Evolutionary conservation across 2,797 vertebrate genomes (phyloP), one percentile per base, ranked within the genome.

Genomic region (Orestias chungarensis): DNA sequence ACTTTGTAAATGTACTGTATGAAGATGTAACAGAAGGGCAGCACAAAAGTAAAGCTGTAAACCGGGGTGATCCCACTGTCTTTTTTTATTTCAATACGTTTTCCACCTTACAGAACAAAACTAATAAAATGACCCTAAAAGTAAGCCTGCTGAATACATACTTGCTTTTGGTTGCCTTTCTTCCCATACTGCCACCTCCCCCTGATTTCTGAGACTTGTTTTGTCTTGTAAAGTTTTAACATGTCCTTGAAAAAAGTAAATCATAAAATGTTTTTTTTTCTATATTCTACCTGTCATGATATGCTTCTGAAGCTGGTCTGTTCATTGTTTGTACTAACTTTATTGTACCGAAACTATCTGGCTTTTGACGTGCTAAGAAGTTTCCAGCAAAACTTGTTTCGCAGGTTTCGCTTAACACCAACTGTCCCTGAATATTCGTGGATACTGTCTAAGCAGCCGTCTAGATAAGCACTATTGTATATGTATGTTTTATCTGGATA

Each of bases 381-480:
- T 42, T 64, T 78, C 76, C 27, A 27, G 74, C 68, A 64, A 17
- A 55, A 70, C 80, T 33, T 10, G 83, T 85, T 78, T 68, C 29
- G 57, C 68, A 76, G 43, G 73, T 82, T 67, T 73, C 20, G 8
- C 12, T 49, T 65, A 11, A 6, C 25, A 18, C 46, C 10, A 31
- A 29, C 40, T 20, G 12, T 42, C 35, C n/a, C 35, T 54, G 47
- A 18, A 17, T 31, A 59, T 72, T 43, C 15, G 27, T 18, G 4
- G 18, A 35, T 29, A 12, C 14, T n/a, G n/a, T n/a, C n/a, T n/a
- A n/a, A n/a, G n/a, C n/a, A n/a, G n/a, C n/a, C n/a, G n/a, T n/a
- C n/a, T n/a, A n/a, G n/a, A 6, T 20, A 47, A 47, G 18, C 46
- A 47, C 46, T 23, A 42, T 11, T 42, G 8, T 42, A 20, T 23